Base-by-base conservation (phyloP, 2,888 invertebrate genomes). In the Microplitis manilae region DNA sequence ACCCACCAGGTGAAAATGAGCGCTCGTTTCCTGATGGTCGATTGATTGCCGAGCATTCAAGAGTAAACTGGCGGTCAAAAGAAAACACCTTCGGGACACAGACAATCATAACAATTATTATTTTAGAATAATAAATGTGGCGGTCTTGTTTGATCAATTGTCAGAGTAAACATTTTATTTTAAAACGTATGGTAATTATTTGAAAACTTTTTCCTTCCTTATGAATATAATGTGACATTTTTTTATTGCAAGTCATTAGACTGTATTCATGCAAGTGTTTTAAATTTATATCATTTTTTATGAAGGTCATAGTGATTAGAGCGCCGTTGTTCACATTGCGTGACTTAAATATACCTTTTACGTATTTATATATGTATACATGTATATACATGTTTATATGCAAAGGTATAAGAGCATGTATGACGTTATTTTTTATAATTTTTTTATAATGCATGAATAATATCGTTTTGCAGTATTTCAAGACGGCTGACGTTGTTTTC, bases 221-320 rank as follows among this genome's bases (percentile, higher is more conserved):
- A 30, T 30, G 30, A 30, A 30, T 30, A 30, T 30, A 30, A 30
- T 30, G 30, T 30, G 30, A 30, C 30, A 30, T 30, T 30, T 30
- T 50, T 50, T 50, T 13, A 50, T 50, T 50, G 50, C 2, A 50
- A 50, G 13, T 50, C 50, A 50, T 50, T 50, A 50, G 50, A 50
- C 50, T 13, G 13, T 50, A 50, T 50, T 50, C 50, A 50, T 13
- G 50, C 2, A 50, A 50, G 50, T 15, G 5, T 17, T 17, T 17
- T 8, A 68, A 7, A 68, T 15, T 17, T 41, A 9, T 20, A 8
- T 41, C 4, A 68, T 68, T 68, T 41, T 15, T 9, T 60, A 68
- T 70, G 69, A 60, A 59, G 69, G 69, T 70, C 69, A 30, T 13
- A 6, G n/a, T 13, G 61, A 60, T 72, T 39, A 15, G 71, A 72